Evolutionary conservation across 2,113 vertebrate genomes (phyloP), one percentile per base, ranked within the genome.

Genomic region (Larimichthys crocea): DNA sequence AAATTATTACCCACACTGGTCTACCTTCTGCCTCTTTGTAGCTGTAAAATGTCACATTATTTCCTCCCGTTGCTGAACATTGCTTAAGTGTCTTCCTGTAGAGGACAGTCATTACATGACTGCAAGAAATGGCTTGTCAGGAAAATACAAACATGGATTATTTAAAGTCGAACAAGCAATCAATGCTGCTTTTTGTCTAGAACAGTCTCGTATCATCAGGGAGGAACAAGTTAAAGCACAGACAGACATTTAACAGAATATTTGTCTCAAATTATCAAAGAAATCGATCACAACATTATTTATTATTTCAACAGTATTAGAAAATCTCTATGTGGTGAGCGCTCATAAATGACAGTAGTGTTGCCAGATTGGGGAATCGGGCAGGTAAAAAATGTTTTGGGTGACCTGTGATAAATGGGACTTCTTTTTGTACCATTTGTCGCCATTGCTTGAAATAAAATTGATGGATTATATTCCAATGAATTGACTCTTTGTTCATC

Each of bases 11-110:
- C 55, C 44, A 60, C 44, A 14, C 15, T 60, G 55, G 52, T 64
- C 63, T 60, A 35, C 46, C 44, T 60, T 76, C 50, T 24, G 24
- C 40, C 6, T 48, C 15, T 49, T 16, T 55, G n/a, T 59, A 26
- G 78, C 29, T 52, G n/a, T 29, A 40, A 68, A 68, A 81, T 70
- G 29, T 55, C 80, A 71, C 40, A 4, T 16, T 9, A 26, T 65
- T 35, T 31, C 7, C 14, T 48, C 35, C 19, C 20, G 40, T 17
- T 74, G 44, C 29, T 61, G 17, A 22, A 11, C 44, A 46, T 14
- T 46, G 44, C 44, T 40, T 40, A 40, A 15, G 24, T 72, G 19
- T 59, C 57, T 67, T 26, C 26, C 40, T 59, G 3, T 3, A 20
- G 9, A 49, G 42, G 26, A 16, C 20, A 57, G n/a, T 17, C 17